These are phyloP conservation scores for Aculops lycopersici DNA, from an alignment of 1,140 invertebrate genomes.

Conservation along the genomic window DNA sequence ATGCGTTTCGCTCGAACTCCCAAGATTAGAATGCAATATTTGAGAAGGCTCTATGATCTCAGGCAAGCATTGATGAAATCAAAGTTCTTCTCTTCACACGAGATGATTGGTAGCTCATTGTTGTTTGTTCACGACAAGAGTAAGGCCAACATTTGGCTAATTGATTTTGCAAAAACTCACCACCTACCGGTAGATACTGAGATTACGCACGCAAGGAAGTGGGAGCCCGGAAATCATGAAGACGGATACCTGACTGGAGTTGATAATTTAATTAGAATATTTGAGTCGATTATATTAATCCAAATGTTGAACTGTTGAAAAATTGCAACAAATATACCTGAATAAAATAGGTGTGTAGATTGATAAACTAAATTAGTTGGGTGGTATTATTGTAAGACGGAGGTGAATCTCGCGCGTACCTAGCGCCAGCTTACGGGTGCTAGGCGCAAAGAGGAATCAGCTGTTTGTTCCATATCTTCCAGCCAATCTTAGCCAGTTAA, in stretches of 20 bases:
- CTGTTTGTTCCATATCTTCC: too few species aligned
- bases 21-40: slow-evolving; percentile 29
- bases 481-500: too few species aligned
- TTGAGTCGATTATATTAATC: too few species aligned
- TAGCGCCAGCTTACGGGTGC: too few species aligned
- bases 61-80: slow-evolving; percentile 43
- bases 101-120: slow-evolving; percentile 75
- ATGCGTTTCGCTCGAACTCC: slow-evolving; percentile 31
- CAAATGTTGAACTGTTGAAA: too few species aligned
- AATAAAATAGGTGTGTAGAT: too few species aligned
- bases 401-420: too few species aligned
- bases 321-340: too few species aligned
- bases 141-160: slow-evolving; percentile 62
- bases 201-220: slow-evolving; percentile 37
- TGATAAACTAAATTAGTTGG: too few species aligned
- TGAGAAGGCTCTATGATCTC: slow-evolving; percentile 38
- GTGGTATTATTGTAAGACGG: too few species aligned
- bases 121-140: slow-evolving; percentile 65
- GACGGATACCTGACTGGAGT: slow-evolving; percentile 82
- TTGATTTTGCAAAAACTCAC: slow-evolving; percentile 74
- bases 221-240: slow-evolving; percentile 69
- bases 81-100: slow-evolving; percentile 52
- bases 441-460: too few species aligned
- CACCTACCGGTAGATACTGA: slow-evolving; percentile 30
- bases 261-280: slow-evolving; percentile 41